phyloP scores from a whole-genome alignment of 2,888 invertebrate genomes.

The Entomobrya proxima region DNA sequence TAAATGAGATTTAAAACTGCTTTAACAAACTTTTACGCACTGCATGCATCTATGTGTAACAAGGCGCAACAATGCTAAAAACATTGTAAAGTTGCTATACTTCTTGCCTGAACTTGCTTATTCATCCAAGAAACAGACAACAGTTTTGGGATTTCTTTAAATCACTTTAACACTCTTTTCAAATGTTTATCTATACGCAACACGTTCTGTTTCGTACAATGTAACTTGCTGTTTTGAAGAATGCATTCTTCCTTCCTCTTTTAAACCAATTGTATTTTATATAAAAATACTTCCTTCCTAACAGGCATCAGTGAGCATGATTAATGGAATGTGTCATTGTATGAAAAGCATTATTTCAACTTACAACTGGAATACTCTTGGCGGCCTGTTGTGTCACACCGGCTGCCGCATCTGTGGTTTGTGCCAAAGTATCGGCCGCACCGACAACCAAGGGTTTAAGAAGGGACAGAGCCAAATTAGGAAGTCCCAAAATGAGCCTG shows the following conservation, averaged over 20 bases:
- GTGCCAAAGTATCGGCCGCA: conserved; percentile 75
- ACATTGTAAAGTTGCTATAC: not conserved
- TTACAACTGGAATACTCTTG: conserved; percentile 75
- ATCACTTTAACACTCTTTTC: not conserved
- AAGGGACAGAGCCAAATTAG: conserved; percentile 74
- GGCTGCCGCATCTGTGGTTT: conserved; percentile 75
- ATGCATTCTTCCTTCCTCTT: not conserved
- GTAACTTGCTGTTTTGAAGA: not conserved
- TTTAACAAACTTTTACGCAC: not conserved
- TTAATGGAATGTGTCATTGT: not conserved
- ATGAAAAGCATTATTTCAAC: conserved; percentile 22
- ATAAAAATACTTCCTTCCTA: conserved; percentile 3
- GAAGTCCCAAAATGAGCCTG: conserved; percentile 74
- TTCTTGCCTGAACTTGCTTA: conserved; percentile 2
- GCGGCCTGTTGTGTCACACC: conserved; percentile 76
- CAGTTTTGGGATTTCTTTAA: not conserved
- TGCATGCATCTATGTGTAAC: not conserved
- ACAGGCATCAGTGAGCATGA: not conserved
- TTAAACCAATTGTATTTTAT: not conserved
- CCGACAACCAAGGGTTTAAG: conserved; percentile 75
- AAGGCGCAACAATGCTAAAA: not conserved
- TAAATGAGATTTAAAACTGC: not conserved
- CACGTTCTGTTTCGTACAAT: too few species aligned
- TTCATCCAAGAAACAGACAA: conserved; percentile 23
- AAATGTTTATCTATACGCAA: too few species aligned